Evolutionary conservation across 2,113 vertebrate species (phyloP).

Genomic region (Microtus pennsylvanicus): DNA sequence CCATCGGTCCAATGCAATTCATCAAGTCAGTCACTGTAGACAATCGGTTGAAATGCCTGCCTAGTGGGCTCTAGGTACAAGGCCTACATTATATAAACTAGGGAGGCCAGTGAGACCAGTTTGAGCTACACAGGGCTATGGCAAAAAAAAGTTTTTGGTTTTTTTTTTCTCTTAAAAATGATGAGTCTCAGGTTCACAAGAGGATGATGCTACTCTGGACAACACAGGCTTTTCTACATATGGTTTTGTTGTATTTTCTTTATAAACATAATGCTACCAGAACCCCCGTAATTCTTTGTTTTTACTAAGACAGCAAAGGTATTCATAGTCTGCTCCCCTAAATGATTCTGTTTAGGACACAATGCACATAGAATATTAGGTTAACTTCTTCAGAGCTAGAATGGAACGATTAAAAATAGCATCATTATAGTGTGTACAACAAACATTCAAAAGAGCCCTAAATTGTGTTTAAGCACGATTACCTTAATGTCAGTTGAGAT

Average conservation of each 20-base stretch:
- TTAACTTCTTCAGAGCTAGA: conserved; percentile 70
- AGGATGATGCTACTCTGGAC: too few species aligned
- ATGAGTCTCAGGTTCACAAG: neutral
- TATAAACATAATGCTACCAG: conserved; percentile 6
- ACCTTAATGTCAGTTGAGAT: conserved; percentile 77
- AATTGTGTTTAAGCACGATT: conserved; percentile 78
- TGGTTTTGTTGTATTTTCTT: conserved; percentile 23
- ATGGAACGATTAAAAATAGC: conserved; percentile 72
- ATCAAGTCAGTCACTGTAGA: neutral
- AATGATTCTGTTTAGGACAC: conserved; percentile 60
- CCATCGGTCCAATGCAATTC: neutral
- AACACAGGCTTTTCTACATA: neutral
- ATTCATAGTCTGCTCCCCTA: conserved; percentile 27
- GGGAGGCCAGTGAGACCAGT: neutral
- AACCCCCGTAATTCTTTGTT: neutral
- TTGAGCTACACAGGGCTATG: neutral
- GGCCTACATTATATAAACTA: neutral
- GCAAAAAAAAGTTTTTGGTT: too few species aligned
- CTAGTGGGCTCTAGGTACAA: neutral
- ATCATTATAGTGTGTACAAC: conserved; percentile 62
- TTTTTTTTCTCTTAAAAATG: too few species aligned
- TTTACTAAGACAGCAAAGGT: neutral
- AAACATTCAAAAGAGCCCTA: conserved; percentile 72
- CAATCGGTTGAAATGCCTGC: neutral
- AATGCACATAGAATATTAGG: conserved; percentile 35